Evolutionary conservation across 1,140 invertebrate species (phyloP), one percentile per base, ranked within the genome.

Genomic region (Halictus rubicundus): DNA sequence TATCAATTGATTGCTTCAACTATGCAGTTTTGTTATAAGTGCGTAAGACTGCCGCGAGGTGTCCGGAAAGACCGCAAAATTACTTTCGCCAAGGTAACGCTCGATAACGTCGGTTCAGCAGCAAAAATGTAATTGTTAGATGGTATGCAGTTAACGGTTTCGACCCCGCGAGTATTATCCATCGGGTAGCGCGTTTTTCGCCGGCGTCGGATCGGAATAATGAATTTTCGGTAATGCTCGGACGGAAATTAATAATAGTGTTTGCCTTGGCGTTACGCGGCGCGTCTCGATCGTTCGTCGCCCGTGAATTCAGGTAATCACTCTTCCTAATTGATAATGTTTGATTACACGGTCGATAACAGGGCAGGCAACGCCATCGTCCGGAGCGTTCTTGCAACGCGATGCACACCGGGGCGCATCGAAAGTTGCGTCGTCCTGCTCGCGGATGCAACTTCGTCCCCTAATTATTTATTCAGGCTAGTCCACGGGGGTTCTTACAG

Each of bases 201-300:
- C 52, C 61, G 9, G 16, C 19, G 21, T 8, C 21, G 57, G 32
- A 2, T 32, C 37, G 39, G 65, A 66, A 71, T 57, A 68, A 66
- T 32, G 42, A 60, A 64, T 78, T 78, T 71, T 64, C 59, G 54
- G n/a, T n/a, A 25, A 46, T 49, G 64, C 27, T 37, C 25, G 61
- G 64, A 68, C 25, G 57, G 27, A 54, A 69, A 84, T 84, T 80
- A 72, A 70, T 80, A 42, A 64, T 42, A 68, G 46, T 52, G 46
- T 39, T 75, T 52, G 64, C 12, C 65, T n/a, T 42, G 25, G 37
- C 23, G 61, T 83, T 57, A 63, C 16, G 23, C 65, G 39, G 16
- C 46, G 46, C 68, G 9, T 64, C 69, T 49, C 49, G 66, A 74
- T 82, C 54, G 63, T 46, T n/a, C 39, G 39, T 39, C 32, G 27